These are phyloP conservation scores for Neotoxoptera formosana DNA, from an alignment of 1,140 invertebrate species.

Conservation along the genomic window DNA sequence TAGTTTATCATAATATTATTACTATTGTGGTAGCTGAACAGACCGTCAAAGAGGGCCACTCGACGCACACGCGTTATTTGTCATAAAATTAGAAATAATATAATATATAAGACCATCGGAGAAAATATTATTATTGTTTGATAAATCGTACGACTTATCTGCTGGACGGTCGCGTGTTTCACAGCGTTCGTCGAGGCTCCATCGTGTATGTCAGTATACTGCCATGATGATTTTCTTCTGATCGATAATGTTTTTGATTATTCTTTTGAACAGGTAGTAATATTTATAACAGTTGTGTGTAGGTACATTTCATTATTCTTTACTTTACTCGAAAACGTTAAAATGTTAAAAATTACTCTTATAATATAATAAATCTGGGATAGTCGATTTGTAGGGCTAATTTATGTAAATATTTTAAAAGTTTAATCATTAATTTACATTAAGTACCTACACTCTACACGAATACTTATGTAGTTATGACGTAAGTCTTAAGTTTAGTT, in stretches of 20 bases:
- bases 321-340: neutral
- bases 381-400: neutral
- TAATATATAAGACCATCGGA: neutral
- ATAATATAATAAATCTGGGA: neutral
- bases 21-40: neutral
- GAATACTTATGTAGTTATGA: neutral
- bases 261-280: too few species aligned
- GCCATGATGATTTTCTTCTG: neutral
- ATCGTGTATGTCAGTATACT: neutral
- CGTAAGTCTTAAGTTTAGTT: constrained; percentile 1
- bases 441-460: neutral
- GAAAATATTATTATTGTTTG: neutral
- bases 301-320: neutral
- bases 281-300: too few species aligned
- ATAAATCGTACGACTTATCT: neutral
- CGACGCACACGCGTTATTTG: neutral
- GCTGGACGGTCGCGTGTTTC: too few species aligned
- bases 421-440: constrained; percentile 14
- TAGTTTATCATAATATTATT: neutral
- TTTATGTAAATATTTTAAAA: constrained; percentile 16
- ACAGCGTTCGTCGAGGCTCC: neutral
- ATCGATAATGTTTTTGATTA: neutral
- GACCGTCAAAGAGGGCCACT: neutral
- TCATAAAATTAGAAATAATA: neutral
- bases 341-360: neutral